Percentiles rank a stretch among this genome's conserved stretches.
These are phyloP conservation scores for Hydropsyche tenuis DNA, from an alignment of 1,140 invertebrate species.

Conservation along the genomic window DNA sequence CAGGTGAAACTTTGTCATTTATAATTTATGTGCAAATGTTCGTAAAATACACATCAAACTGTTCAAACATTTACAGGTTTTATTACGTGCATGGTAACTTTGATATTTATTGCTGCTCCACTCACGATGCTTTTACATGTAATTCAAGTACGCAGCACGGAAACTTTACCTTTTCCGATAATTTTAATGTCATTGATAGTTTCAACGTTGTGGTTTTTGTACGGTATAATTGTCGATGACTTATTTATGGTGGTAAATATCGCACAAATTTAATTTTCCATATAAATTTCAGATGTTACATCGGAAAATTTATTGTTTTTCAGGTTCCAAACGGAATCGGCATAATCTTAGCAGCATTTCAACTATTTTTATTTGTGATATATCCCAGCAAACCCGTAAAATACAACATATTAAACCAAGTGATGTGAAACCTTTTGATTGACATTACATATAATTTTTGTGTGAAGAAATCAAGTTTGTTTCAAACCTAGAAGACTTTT, in stretches of 20 bases:
- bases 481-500: no score
- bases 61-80: conserved; percentile 62
- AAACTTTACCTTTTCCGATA: conserved; percentile 79
- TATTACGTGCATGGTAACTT: conserved; percentile 73
- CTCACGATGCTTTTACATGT: conserved; percentile 78
- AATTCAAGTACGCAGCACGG: conserved; percentile 74
- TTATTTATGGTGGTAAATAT: conserved; percentile 70
- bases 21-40: no score
- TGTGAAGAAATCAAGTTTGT: no score
- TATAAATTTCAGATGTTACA: not conserved
- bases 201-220: conserved; percentile 76
- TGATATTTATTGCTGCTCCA: conserved; percentile 81
- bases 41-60: not conserved
- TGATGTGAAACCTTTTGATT: not conserved
- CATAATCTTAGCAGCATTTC: conserved; percentile 69
- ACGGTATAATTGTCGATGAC: conserved; percentile 75
- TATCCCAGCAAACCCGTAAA: conserved; percentile 63
- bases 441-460: no score
- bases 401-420: conserved; percentile 33
- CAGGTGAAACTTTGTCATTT: conserved; percentile 51
- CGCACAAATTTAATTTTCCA: not conserved
- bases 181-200: conserved; percentile 79
- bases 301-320: conserved; percentile 55
- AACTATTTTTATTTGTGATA: conserved; percentile 73
- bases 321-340: conserved; percentile 77